Percentiles rank a stretch among this genome's conserved stretches.
Conservation (phyloP, 1,140 invertebrate genomes). For the Leptinotarsa texana region DNA sequence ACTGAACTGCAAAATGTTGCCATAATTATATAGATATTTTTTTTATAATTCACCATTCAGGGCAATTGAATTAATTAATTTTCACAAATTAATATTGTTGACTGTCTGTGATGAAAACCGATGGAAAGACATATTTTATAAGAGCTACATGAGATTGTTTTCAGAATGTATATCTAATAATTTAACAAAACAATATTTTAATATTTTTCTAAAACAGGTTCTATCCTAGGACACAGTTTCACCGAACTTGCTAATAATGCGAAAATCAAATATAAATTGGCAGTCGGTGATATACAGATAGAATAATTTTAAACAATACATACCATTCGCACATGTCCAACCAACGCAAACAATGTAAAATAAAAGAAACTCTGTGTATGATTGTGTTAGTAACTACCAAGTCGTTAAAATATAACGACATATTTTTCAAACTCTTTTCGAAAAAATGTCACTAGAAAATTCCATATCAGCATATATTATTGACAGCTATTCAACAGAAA, state of each 20-base stretch:
- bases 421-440: slow-evolving; percentile 15
- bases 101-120: no score
- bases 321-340: slow-evolving; percentile 55
- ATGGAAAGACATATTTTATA: no score
- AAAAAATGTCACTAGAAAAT: neutral
- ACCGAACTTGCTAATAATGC: slow-evolving; percentile 46
- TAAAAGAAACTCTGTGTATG: slow-evolving; percentile 54
- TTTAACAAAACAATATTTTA: slow-evolving; percentile 20
- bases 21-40: no score
- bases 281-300: slow-evolving; percentile 25
- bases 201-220: slow-evolving; percentile 52
- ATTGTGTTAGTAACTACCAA: slow-evolving; percentile 32
- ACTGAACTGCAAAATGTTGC: no score
- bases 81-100: no score
- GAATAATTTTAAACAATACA: slow-evolving; percentile 49
- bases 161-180: no score
- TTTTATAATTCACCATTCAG: no score
- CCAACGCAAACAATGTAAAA: slow-evolving; percentile 55
- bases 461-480: no score
- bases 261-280: slow-evolving; percentile 28
- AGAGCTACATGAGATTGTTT: no score
- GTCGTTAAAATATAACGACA: slow-evolving; percentile 32
- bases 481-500: no score
- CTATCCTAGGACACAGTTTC: slow-evolving; percentile 52
- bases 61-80: no score